Conservation (phyloP, 2,888 invertebrate species). For the Terebella lapidaria region DNA sequence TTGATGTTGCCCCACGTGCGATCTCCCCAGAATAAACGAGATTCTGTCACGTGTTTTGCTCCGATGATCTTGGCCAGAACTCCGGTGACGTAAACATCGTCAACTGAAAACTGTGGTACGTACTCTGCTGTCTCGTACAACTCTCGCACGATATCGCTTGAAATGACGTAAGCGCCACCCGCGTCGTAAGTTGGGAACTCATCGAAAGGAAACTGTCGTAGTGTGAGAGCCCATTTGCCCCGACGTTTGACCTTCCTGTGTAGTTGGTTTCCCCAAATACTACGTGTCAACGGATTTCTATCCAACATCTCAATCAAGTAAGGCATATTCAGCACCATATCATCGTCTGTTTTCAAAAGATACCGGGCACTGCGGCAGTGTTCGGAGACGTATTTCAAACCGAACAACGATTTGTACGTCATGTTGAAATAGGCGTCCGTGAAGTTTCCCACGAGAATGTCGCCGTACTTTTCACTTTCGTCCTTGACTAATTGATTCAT, state of each 20-base stretch:
- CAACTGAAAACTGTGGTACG: conserved; percentile 14
- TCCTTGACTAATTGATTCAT: background rate
- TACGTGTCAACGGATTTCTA: conserved; percentile 1
- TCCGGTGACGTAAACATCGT: conserved; percentile 22
- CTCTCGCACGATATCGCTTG: conserved; percentile 10
- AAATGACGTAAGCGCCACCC: conserved; percentile 17
- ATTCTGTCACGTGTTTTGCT: too few species aligned
- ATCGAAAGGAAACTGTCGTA: conserved; percentile 8
- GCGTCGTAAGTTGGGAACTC: conserved; percentile 16
- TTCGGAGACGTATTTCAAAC: conserved; percentile 12
- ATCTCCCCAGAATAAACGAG: too few species aligned
- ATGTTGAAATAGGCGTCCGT: conserved; percentile 15
- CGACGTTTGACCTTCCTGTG: conserved; percentile 7
- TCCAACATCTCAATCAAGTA: conserved; percentile 7
- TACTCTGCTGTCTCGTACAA: conserved; percentile 12
- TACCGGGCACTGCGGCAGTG: conserved; percentile 11
- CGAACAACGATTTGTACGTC: conserved; percentile 18
- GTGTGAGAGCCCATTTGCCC: conserved; percentile 15
- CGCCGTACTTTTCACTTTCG: conserved; percentile 6
- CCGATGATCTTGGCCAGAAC: conserved; percentile 14
- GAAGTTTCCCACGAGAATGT: conserved; percentile 17
- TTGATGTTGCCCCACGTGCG: too few species aligned
- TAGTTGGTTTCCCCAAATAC: conserved; percentile 18
- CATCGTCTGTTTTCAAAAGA: conserved; percentile 19
- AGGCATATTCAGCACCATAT: conserved; percentile 20